Conservation (phyloP, 2,888 invertebrate genomes). For the Pediacus dermestoides region DNA sequence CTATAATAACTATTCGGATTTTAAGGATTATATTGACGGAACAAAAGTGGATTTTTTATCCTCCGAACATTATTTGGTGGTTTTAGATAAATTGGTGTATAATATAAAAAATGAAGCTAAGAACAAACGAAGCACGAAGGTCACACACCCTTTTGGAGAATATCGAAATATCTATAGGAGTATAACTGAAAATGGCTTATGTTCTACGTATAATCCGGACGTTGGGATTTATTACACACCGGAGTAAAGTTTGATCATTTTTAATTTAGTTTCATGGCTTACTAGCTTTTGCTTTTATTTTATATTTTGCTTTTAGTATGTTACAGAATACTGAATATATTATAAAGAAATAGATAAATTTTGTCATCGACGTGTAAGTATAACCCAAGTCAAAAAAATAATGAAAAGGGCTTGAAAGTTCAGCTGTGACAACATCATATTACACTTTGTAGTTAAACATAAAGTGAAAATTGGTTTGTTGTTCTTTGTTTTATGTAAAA, state of each 20-base stretch:
- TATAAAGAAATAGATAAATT: too few relatives aligned
- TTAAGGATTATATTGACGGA: conserved; percentile 18
- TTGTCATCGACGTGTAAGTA: too few relatives aligned
- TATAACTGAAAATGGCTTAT: conserved; percentile 22
- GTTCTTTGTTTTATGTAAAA: too few relatives aligned
- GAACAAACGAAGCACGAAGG: not conserved
- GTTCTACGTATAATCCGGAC: conserved; percentile 19
- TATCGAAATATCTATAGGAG: conserved; percentile 13
- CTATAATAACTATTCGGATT: conserved; percentile 17
- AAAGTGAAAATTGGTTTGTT: too few relatives aligned
- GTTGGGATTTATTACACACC: conserved; percentile 20
- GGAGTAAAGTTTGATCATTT: conserved; percentile 14
- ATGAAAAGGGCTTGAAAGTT: too few relatives aligned
- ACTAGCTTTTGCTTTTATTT: too few relatives aligned
- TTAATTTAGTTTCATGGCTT: too few relatives aligned
- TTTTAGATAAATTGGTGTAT: conserved; percentile 14
- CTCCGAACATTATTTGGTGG: conserved; percentile 19
- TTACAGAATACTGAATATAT: too few relatives aligned
- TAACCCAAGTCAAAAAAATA: too few relatives aligned
- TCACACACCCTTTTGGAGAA: conserved; percentile 13
- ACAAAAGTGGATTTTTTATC: conserved; percentile 20
- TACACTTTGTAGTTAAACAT: too few relatives aligned
- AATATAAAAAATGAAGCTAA: not conserved
- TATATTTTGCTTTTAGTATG: too few relatives aligned
- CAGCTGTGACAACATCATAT: too few relatives aligned